A percentile compares a stretch with the other conserved stretches of the same genome.
Evolutionary conservation across 1,140 invertebrate species (phyloP).

Genomic region (Penaeus indicus): DNA sequence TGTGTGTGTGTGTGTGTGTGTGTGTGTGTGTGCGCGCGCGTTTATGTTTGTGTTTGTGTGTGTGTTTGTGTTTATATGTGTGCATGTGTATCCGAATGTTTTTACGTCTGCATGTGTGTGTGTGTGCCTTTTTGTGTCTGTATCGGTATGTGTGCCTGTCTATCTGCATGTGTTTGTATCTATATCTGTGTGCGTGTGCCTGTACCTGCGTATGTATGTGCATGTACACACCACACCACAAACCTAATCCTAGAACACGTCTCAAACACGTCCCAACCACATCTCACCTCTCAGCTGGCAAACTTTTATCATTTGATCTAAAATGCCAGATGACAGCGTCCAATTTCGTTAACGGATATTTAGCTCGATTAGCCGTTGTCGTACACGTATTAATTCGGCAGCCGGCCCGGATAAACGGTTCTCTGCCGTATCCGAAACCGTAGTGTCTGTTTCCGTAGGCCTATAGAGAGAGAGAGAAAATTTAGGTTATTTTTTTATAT

Average conservation of each 20-base stretch:
- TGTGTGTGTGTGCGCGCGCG: too few species aligned
- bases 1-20: too few species aligned
- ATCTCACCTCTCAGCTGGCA: neutral
- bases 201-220: conserved; percentile 4
- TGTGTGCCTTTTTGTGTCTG: neutral
- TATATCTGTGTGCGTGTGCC: neutral
- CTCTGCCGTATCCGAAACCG: conserved; percentile 5
- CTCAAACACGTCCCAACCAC: neutral
- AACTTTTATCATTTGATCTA: neutral
- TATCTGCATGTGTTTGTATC: neutral
- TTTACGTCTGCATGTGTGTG: neutral
- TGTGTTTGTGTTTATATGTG: neutral
- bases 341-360: neutral
- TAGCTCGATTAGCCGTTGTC: neutral
- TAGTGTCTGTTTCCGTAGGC: neutral
- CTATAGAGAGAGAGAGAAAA: neutral
- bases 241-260: neutral
- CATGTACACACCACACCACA: neutral
- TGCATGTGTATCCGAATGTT: neutral
- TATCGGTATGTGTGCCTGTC: neutral
- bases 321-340: conserved; percentile 35
- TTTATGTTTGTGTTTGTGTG: too few species aligned
- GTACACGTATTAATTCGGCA: neutral
- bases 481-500: too few species aligned
- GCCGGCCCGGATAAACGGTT: neutral